Base-by-base conservation (phyloP, 92 coral and sea anemone species). In the Zoanthus sansibaricus region DNA sequence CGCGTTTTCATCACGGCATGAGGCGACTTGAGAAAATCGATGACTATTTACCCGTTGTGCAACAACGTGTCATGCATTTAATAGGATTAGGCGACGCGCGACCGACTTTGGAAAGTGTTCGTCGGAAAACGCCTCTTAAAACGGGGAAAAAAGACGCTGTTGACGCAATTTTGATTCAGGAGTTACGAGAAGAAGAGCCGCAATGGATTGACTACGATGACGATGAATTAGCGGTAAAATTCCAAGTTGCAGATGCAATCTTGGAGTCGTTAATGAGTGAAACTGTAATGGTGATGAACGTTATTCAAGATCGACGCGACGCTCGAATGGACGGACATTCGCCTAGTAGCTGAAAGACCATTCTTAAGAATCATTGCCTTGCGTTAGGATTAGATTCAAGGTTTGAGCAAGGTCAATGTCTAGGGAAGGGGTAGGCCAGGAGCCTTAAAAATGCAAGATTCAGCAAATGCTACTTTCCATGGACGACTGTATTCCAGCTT, bases 171-270 rank as follows among this genome's bases (percentile, higher is more conserved):
- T 88, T 97, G 85, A 97, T 97, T 12, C 98, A 97, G 84, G 99
- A 97, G 75, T 78, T 97, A 66, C 96, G 99, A 6, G 96, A 97
- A 61, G 99, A 97, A 32, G 99, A 97, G 82, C 99, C 99, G 42
- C 87, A 90, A 66, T 97, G 99, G 99, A 83, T 96, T 45, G 99
- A 97, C 85, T 97, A 97, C 69, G 98, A 97, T 72, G 98, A 97
- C 25, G 99, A 97, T 69, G 99, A 97, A 77, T 83, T 93, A 7
- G 95, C 97, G 10, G 99, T 97, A 64, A 97, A 97, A 83, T 97
- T 97, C 78, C 99, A 97, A 89, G 98, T 97, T 17, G 98, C 99
- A 32, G 99, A 97, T 89, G 95, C 99, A 71, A 97, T 97, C 30
- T 89, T 97, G 44, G 96, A 92, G 30, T 95, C 98, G 64, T 80